Evolutionary conservation across 2,888 invertebrate species (phyloP), one percentile per base, ranked within the genome.

Genomic region (Gymnoscelis rufifasciata): DNA sequence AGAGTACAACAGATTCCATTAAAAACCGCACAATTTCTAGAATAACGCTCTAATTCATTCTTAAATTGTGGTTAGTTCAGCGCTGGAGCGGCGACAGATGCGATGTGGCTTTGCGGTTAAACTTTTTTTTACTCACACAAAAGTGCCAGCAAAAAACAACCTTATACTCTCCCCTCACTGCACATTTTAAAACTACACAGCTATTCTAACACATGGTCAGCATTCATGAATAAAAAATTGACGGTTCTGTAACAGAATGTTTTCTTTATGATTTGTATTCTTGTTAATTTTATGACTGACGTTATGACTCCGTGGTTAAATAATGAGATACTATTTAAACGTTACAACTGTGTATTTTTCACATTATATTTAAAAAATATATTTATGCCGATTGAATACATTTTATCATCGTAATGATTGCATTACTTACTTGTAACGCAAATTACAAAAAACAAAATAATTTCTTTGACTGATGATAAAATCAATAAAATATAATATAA

Each of bases 21-120:
- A 14, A 39, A 46, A 43, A 59, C 48, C 50, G 42, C 57, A 56
- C 37, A 51, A 54, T 54, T 51, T 46, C 31, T 19, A 52, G 54
- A 58, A 56, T 49, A 54, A 48, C 49, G 46, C 55, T 56, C 54
- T 65, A 71, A 70, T 70, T 60, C 63, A 66, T 71, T 69, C 69
- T 75, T 71, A 64, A 69, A 68, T 65, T 74, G 75, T 65, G 75
- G 77, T 74, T 70, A 65, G 64, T 66, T 65, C 62, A 60, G 66
- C 64, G 71, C 59, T 67, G 74, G 71, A 56, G 66, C 62, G 64
- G 65, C 73, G 74, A 74, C 79, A 78, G 75, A 74, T 78, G 78
- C 68, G 64, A 53, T 68, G 71, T 61, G 73, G 74, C 64, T 63
- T 39, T 74, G 76, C 62, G 74, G 77, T 71, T 51, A 57, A 58